phyloP scores from a whole-genome alignment of 2,888 invertebrate genomes.

The Pomacea canaliculata region DNA sequence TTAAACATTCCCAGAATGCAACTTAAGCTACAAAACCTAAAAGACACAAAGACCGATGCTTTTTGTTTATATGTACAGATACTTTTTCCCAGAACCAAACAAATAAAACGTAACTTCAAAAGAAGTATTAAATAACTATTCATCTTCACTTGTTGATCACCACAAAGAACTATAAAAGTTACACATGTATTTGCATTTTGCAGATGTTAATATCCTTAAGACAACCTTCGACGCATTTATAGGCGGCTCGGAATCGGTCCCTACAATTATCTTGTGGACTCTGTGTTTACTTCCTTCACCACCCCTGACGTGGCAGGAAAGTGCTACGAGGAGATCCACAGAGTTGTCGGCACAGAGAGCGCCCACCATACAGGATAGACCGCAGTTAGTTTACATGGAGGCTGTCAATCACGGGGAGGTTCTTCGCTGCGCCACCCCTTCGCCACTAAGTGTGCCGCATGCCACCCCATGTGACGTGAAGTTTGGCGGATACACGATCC shows the following conservation, averaged over 20 bases:
- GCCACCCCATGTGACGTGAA: slow-evolving; percentile 43
- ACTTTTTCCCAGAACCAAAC: too few relatives aligned
- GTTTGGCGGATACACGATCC: slow-evolving; percentile 56
- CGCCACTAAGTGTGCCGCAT: slow-evolving; percentile 29
- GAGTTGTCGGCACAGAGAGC: slow-evolving; percentile 62
- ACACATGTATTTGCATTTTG: background rate
- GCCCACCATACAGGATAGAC: slow-evolving; percentile 42
- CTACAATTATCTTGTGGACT: slow-evolving; percentile 87
- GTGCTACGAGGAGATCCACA: slow-evolving; percentile 38
- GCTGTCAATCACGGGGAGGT: too few relatives aligned
- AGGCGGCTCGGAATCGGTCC: slow-evolving; percentile 77
- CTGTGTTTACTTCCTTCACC: slow-evolving; percentile 83
- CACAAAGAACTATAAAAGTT: too few relatives aligned
- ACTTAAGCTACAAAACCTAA: too few relatives aligned
- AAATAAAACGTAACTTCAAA: too few relatives aligned
- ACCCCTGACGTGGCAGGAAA: slow-evolving; percentile 75
- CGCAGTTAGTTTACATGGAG: background rate
- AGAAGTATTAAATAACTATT: too few relatives aligned
- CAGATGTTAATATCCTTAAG: slow-evolving; percentile 31
- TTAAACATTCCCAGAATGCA: too few relatives aligned
- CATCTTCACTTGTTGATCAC: too few relatives aligned
- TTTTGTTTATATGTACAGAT: too few relatives aligned
- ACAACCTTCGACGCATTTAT: slow-evolving; percentile 41
- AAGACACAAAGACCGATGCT: too few relatives aligned
- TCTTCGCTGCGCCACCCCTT: too few relatives aligned